Evolutionary conservation across 2,113 vertebrate species (phyloP).

Genomic region (Cisticola juncidis): DNA sequence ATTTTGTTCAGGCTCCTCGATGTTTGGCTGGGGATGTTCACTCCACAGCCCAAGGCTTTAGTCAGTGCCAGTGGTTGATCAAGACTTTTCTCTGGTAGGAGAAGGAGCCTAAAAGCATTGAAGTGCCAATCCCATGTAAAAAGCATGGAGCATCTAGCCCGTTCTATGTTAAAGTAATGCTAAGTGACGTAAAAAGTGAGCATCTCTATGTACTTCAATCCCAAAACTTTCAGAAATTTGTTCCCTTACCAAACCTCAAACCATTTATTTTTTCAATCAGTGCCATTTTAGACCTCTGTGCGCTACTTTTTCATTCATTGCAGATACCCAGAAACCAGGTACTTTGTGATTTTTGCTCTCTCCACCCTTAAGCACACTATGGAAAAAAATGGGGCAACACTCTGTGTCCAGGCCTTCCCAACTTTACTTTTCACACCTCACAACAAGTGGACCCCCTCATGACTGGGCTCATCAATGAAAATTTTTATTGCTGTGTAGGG

Average conservation of each 20-base stretch:
- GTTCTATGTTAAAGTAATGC: not conserved
- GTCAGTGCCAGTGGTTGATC: not conserved
- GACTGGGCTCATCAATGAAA: not conserved
- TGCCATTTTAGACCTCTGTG: not conserved
- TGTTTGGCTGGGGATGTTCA: not conserved
- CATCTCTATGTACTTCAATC: not conserved
- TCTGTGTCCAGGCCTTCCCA: too few relatives aligned
- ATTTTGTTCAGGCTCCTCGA: not conserved
- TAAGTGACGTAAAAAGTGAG: not conserved
- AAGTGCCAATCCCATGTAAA: not conserved
- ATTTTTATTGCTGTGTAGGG: not conserved
- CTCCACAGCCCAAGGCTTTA: not conserved
- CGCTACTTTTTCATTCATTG: not conserved
- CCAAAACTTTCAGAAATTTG: not conserved
- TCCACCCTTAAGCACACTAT: not conserved
- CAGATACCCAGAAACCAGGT: not conserved
- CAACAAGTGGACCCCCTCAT: not conserved
- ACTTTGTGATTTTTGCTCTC: rapidly evolving
- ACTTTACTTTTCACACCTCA: not conserved
- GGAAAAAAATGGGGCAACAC: not conserved
- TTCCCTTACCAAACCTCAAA: not conserved
- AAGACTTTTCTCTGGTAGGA: not conserved
- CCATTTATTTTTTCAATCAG: not conserved
- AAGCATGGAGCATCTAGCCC: not conserved
- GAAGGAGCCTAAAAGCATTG: not conserved